Base-by-base conservation (phyloP, 2,113 vertebrate genomes). In the Dasypus novemcinctus region DNA sequence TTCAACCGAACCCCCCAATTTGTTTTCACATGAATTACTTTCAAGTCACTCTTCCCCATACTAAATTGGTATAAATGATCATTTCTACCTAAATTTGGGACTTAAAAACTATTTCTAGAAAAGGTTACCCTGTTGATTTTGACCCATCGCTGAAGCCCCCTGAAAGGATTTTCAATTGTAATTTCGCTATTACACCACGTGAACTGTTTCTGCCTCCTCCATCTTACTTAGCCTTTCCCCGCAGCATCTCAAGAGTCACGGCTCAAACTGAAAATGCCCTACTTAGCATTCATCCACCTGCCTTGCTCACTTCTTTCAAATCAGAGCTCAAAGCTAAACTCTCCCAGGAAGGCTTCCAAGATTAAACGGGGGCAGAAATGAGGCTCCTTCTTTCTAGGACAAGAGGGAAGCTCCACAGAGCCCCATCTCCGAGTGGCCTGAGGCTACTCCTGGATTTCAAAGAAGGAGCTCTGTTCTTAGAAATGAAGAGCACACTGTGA, bases 291-390 rank as follows among this genome's bases (percentile, higher is more conserved):
- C 95, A 88, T 88, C 86, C 94, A 95, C 93, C 94, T 95, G 97
- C 82, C 74, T 96, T 72, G 52, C 63, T 95, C 94, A 54, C 49
- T 74, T 59, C 95, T 96, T 96, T 89, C 88, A 95, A 94, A 94
- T 83, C 89, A 96, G 81, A 97, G 64, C 97, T 96, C 93, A 96
- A 97, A 97, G 96, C 94, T 80, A 84, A 97, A 97, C 95, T 95
- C 97, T 90, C 97, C 91, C 95, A 97, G 94, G 95, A 97, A 97
- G 97, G 38, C 95, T 97, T 97, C 96, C 96, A 94, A 96, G 95
- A 97, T 97, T 97, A 95, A 97, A 96, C 17, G 18, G 88, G 94
- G 80, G 43, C 85, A 97, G 87, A 92, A 93, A 92, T 64, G 89
- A 95, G 88, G 52, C 68, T 64, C 57, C 85, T 87, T 96, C 93